Base-by-base conservation (phyloP, 30 jellyfish, hydroid and myxozoan species). In the Pelagia noctiluca region DNA sequence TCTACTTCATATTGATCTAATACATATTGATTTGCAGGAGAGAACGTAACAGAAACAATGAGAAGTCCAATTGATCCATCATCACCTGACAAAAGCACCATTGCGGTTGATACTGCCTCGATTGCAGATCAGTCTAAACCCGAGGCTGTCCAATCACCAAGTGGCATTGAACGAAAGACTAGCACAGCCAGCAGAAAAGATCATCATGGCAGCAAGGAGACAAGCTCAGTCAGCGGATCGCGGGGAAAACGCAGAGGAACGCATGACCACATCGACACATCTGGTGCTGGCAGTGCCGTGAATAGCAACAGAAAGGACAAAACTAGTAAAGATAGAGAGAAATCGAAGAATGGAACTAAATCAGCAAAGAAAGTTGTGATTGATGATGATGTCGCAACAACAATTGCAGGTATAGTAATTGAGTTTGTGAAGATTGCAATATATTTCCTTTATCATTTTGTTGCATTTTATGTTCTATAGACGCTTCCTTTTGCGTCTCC, bases 161-260 rank as follows among this genome's bases (percentile, higher is more conserved):
- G 82, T 0, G 48, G n/a, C 0, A 63, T n/a, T 7, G 52, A 60
- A 28, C 50, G 73, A 26, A 79, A 79, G 28, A 23, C 90, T 25
- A 79, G 90, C 60, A 50, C 90, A 2, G 89, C 54, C 3, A 75
- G 89, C 1, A 68, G 82, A 33, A 48, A 49, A 31, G 90, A 79
- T 8, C 74, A 13, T 22, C 82, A 63, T 16, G 90, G 47, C 0
- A 34, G 75, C 48, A 79, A 64, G 46, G 90, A 79, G 1, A 34
- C 82, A 12, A 52, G 67, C 30, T 66, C 71, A 16, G n/a, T 69
- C 16, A 37, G 53, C 16, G 76, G 73, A 2, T 79, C 90, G 12
- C 48, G 82, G 72, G 49, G 75, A 22, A 79, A 66, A 31, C 68
- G 90, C 47, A 36, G 90, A 48, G 90, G 90, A 35, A 79, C 90